Percentiles rank a stretch among this genome's conserved stretches.
Evolutionary conservation across 2,888 invertebrate genomes (phyloP).

Genomic region (Agrotis ipsilon): DNA sequence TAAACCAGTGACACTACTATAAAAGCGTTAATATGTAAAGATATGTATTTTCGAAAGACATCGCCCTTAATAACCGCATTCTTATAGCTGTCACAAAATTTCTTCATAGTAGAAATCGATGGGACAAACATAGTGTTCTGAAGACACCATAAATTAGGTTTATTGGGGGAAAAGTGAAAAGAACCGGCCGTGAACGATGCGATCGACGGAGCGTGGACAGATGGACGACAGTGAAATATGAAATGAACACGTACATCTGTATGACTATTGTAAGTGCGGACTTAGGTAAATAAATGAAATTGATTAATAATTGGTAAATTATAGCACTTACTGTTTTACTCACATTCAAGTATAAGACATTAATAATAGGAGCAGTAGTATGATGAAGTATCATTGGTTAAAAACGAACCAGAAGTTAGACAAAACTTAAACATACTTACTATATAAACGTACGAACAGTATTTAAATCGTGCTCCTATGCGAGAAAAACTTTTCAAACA

Average conservation of each 20-base stretch:
- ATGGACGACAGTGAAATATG: conserved; percentile 53
- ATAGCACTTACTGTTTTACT: too few relatives aligned
- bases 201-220: conserved; percentile 59
- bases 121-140: conserved; percentile 14
- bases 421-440: neutral
- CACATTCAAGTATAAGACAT: too few relatives aligned
- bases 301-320: neutral
- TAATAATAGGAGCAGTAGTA: too few relatives aligned
- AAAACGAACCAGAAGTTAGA: neutral
- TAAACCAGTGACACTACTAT: neutral
- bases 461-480: neutral
- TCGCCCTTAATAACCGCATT: conserved; percentile 18
- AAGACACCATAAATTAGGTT: conserved; percentile 51
- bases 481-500: too few relatives aligned
- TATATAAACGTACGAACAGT: neutral
- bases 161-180: conserved; percentile 76
- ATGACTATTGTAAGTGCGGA: conserved; percentile 19
- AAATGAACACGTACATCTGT: neutral
- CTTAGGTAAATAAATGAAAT: conserved; percentile 10
- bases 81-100: conserved; percentile 22
- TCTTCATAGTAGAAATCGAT: conserved; percentile 46
- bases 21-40: conserved; percentile 3
- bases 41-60: conserved; percentile 15
- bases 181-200: conserved; percentile 17
- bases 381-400: too few relatives aligned